Evolutionary conservation across 2,797 vertebrate genomes (phyloP), one percentile per base, ranked within the genome.

Genomic region (Tangara arthus): DNA sequence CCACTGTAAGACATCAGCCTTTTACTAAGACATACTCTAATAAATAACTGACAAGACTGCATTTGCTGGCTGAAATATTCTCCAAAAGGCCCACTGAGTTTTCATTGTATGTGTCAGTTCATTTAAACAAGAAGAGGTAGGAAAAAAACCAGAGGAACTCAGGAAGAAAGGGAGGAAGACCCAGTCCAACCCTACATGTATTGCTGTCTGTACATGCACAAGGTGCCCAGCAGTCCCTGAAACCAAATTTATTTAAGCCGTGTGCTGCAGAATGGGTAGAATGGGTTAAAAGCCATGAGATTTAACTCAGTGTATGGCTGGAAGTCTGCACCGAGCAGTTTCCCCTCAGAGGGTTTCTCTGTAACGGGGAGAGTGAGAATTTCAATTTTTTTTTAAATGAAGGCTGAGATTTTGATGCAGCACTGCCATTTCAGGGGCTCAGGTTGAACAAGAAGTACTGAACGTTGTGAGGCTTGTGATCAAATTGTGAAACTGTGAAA

Each of bases 401-500:
- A 87, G 69, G 53, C 42, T 47, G 63, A 82, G 79, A 42, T 76
- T 87, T 75, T 66, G 72, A 88, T 63, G 76, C 44, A 35, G 64
- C 55, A 23, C 15, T 64, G 89, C 72, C 79, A 88, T 91, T 90
- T 85, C 20, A 11, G 50, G 47, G 32, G 47, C 72, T 76, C 49
- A 50, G 63, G 73, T 41, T 88, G 82, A 82, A 82, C 87, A 91
- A 82, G 72, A 66, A 94, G 52, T 77, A 70, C 68, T 35, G 42
- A 93, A 90, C 82, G 77, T 91, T 78, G 87, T 52, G 39, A 94
- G 70, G 84, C 80, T 94, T 91, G 86, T 93, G 96, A 94, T 95
- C 92, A 87, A 90, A 94, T 95, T 90, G 91, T 95, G 93, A 95
- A 95, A 95, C 91, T 91, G 90, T 94, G 96, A 96, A 96, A 96